Base-by-base conservation (phyloP, 2,888 invertebrate species). In the Tachina fera region DNA sequence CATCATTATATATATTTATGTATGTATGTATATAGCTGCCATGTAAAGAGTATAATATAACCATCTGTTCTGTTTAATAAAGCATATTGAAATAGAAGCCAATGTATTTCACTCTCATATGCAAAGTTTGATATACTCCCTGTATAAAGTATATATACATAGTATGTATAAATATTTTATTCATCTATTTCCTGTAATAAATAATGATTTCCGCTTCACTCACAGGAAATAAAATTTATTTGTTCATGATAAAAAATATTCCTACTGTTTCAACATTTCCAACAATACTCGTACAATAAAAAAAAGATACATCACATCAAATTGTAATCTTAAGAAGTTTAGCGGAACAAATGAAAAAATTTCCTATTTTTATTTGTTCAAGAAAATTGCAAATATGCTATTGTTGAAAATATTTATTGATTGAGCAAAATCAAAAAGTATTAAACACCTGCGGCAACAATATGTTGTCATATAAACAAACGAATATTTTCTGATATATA, bases 361-460 rank as follows among this genome's bases (percentile, higher is more conserved):
- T 67, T 60, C 49, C 53, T 74, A 19, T 65, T 67, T 76, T 19
- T 78, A 75, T 47, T 82, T 70, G 47, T 63, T 45, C 47, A 41
- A 56, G 45, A 71, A 71, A 56, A 78, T 82, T 71, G 81, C 58
- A 81, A 43, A 71, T 53, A 45, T 49, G 41, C 79, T 45, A 49
- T 71, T 39, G 16, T 49, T 79, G 31, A 3, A 71, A 39, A 56
- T 39, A 71, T 53, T 71, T n/a, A 83, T 76, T 78, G 75, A 53
- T 58, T 31, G 31, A 71, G 65, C 39, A 71, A 71, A 85, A 83
- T 82, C 79, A 67, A 79, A 82, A 83, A 76, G 86, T 83, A 86
- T 86, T 86, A 83, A 86, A 79, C 86, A 86, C 86, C 86, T 86
- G 86, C 83, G 86, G 86, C 86, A 79, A 31, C 83, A 83, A 86